Percentiles rank a stretch among this genome's conserved stretches.
These are phyloP conservation scores for Salvelinus alpinus DNA, from an alignment of 2,113 vertebrate species.

Conservation along the genomic window DNA sequence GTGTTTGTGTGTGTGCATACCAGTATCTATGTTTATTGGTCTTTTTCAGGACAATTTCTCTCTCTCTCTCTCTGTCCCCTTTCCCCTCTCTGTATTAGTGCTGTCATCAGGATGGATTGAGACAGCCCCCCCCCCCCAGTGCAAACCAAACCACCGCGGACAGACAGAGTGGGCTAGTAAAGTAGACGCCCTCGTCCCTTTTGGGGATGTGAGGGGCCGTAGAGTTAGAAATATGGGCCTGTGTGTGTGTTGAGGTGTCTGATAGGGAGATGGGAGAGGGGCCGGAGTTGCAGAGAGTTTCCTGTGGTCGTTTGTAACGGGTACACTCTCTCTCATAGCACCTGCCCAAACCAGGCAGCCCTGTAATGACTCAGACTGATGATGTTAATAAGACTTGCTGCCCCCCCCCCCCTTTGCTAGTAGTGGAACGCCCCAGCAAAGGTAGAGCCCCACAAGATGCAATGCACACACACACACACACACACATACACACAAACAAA, in stretches of 20 bases:
- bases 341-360: conserved; percentile 89
- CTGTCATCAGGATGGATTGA: conserved; percentile 96
- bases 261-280: background rate
- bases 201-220: conserved; percentile 84
- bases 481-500: background rate
- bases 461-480: background rate
- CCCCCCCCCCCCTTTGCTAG: conserved; percentile 87
- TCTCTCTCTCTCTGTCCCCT: conserved; percentile 69
- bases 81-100: conserved; percentile 67
- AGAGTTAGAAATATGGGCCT: background rate
- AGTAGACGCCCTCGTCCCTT: conserved; percentile 91
- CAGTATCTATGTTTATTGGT: background rate
- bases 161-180: conserved; percentile 83
- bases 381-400: conserved; percentile 86
- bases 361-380: conserved; percentile 96
- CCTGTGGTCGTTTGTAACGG: conserved; percentile 89
- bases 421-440: conserved; percentile 71
- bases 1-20: conserved; percentile 8
- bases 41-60: conserved; percentile 26
- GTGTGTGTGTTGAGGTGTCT: background rate
- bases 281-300: conserved; percentile 66
- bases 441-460: conserved; percentile 24
- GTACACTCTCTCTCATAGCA: conserved; percentile 85
- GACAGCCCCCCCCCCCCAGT: conserved; percentile 78
- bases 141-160: conserved; percentile 81